phyloP scores from a whole-genome alignment of 2,113 vertebrate genomes.

The Struthio camelus region DNA sequence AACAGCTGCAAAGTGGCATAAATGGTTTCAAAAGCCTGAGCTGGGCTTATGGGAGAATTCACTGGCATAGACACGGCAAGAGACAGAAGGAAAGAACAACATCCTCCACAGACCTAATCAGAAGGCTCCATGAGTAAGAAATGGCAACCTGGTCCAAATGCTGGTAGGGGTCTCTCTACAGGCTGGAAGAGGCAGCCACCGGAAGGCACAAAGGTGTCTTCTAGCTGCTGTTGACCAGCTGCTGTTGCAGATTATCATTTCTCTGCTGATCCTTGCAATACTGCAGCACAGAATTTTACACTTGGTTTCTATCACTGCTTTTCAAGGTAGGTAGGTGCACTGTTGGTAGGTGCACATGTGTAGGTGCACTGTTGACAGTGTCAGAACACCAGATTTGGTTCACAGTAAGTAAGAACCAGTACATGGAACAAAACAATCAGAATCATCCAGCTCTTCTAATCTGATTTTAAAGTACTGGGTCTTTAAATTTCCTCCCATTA shows the following conservation, averaged over 20 bases:
- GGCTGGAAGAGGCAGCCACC: background rate
- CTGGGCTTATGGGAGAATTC: background rate
- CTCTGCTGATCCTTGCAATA: background rate
- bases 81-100: background rate
- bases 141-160: background rate
- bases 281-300: background rate
- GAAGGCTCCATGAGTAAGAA: background rate
- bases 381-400: background rate
- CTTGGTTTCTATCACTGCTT: background rate
- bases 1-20: background rate
- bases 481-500: constrained; percentile 7
- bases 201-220: background rate
- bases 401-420: background rate
- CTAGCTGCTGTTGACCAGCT: background rate
- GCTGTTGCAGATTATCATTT: background rate
- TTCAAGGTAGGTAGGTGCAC: background rate
- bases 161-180: background rate
- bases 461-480: background rate
- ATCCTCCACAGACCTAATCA: background rate
- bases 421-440: background rate
- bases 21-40: background rate
- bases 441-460: background rate
- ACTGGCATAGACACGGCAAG: background rate
- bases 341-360: background rate
- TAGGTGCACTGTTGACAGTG: background rate